Evolutionary conservation across 2,888 invertebrate species (phyloP).

Genomic region (Adelphocoris suturalis): DNA sequence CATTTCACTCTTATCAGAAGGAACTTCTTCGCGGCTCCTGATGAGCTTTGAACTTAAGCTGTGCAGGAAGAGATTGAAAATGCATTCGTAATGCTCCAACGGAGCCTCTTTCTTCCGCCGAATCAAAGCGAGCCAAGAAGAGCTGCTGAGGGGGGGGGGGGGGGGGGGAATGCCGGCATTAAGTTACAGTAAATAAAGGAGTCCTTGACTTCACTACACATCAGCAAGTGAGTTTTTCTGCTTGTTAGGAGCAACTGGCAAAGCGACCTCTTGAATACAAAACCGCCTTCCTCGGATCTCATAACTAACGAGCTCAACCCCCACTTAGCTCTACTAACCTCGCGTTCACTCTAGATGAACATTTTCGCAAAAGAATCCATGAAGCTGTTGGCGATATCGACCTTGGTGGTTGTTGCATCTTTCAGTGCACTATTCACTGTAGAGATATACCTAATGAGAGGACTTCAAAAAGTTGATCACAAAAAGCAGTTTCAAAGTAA

Average conservation of each 20-base stretch:
- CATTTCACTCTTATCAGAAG: too few species aligned
- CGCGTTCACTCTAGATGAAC: neutral
- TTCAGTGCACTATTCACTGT: too few species aligned
- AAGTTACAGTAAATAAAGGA: conserved; percentile 65
- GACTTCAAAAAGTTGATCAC: too few species aligned
- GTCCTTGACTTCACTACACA: conserved; percentile 59
- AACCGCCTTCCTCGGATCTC: conserved; percentile 54
- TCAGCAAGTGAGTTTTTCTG: conserved; percentile 58
- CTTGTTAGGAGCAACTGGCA: conserved; percentile 65
- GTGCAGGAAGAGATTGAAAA: neutral
- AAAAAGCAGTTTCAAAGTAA: too few species aligned
- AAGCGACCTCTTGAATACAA: conserved; percentile 65
- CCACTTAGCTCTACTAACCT: neutral
- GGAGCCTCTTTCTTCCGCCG: conserved; percentile 49
- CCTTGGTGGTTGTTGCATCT: neutral
- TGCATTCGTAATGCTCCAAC: neutral
- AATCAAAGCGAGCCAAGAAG: conserved; percentile 23
- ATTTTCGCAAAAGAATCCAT: conserved; percentile 1
- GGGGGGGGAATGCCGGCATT: conserved; percentile 59
- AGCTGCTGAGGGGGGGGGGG: neutral
- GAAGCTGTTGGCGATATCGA: neutral
- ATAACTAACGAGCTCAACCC: conserved; percentile 57
- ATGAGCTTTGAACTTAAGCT: neutral
- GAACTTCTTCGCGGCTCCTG: too few species aligned
- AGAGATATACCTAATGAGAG: too few species aligned